phyloP scores from a whole-genome alignment of 1,140 invertebrate species.

The Drosophila biarmipes region DNA sequence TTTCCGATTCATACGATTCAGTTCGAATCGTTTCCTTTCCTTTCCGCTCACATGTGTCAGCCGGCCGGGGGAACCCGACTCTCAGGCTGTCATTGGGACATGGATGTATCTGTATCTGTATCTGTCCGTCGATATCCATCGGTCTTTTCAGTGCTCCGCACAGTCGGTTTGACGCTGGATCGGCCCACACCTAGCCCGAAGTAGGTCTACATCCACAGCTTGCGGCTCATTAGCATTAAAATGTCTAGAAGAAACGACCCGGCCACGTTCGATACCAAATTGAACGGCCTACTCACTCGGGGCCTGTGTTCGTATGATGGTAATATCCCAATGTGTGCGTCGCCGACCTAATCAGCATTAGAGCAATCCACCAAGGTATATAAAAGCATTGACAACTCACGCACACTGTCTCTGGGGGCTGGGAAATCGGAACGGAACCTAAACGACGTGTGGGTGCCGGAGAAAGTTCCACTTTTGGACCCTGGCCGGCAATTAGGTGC shows the following conservation, averaged over 20 bases:
- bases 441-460: conserved; percentile 25
- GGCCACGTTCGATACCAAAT: conserved; percentile 81
- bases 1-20: conserved; percentile 7
- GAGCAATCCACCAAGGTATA: conserved; percentile 80
- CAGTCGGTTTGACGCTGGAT: conserved; percentile 59
- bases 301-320: not conserved
- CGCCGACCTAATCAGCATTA: conserved; percentile 77
- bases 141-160: conserved; percentile 30
- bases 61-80: conserved; percentile 25
- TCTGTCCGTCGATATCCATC: conserved; percentile 32
- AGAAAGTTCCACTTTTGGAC: conserved; percentile 32
- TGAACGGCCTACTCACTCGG: conserved; percentile 69
- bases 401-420: conserved; percentile 46
- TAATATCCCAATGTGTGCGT: conserved; percentile 18
- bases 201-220: conserved; percentile 78
- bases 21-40: conserved; percentile 21
- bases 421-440: conserved; percentile 6
- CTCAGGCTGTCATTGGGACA: conserved; percentile 78
- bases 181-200: conserved; percentile 68
- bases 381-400: conserved; percentile 56
- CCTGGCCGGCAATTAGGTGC: conserved; percentile 3
- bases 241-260: conserved; percentile 79
- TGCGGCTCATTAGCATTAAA: conserved; percentile 83
- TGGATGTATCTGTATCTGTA: conserved; percentile 63
- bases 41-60: conserved; percentile 65